Evolutionary conservation across 2,888 invertebrate species (phyloP).

Genomic region (Noctua fimbriata): DNA sequence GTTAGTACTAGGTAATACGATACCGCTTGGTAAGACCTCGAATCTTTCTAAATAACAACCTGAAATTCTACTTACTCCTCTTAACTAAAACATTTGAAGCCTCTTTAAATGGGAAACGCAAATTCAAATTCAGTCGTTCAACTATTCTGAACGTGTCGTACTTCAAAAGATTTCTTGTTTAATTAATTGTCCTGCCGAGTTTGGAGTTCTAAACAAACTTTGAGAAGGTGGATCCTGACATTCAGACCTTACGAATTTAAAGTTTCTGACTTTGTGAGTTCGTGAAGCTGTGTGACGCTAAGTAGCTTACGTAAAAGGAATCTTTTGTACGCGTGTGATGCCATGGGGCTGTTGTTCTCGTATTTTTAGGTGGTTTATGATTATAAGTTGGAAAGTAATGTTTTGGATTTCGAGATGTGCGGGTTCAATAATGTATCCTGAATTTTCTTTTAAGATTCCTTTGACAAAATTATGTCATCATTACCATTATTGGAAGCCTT

Average conservation of each 20-base stretch:
- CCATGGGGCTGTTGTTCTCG: slow-evolving; percentile 4
- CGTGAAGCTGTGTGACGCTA: slow-evolving; percentile 33
- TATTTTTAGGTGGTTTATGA: slow-evolving; percentile 9
- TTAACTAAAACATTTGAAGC: slow-evolving; percentile 6
- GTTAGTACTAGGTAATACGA: no score
- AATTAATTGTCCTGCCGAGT: slow-evolving; percentile 58
- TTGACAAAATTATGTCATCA: background rate
- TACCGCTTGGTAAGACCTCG: no score
- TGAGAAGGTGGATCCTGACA: slow-evolving; percentile 48
- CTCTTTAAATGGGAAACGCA: slow-evolving; percentile 20
- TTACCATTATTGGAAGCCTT: background rate
- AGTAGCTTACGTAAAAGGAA: slow-evolving; percentile 43
- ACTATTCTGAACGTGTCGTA: slow-evolving; percentile 50
- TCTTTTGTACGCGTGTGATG: slow-evolving; percentile 27
- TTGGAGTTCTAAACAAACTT: slow-evolving; percentile 57
- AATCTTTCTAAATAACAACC: background rate
- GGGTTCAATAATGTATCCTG: background rate
- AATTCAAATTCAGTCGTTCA: slow-evolving; percentile 46
- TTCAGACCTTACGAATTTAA: slow-evolving; percentile 49
- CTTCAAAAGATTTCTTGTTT: slow-evolving; percentile 55
- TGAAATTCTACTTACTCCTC: background rate
- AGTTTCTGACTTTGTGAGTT: slow-evolving; percentile 34
- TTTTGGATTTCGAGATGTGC: background rate
- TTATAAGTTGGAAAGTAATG: background rate
- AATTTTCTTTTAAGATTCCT: background rate